Evolutionary conservation across 2,888 invertebrate genomes (phyloP).

Genomic region (Calliscelio sp.): DNA sequence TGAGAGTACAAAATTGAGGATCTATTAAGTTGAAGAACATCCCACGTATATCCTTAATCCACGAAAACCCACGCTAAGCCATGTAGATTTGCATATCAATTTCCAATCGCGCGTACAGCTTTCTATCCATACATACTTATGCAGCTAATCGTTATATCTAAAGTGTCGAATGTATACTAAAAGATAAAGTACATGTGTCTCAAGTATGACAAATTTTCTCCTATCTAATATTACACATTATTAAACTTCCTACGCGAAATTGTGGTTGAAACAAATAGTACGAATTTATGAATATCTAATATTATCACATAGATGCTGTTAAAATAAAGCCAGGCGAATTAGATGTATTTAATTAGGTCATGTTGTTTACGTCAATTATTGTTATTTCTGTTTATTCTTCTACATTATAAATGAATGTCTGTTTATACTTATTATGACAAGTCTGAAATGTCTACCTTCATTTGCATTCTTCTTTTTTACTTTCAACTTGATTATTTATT

Average conservation of each 20-base stretch:
- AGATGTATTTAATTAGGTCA: too few relatives aligned
- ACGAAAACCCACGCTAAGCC: slow-evolving; percentile 6
- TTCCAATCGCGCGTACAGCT: not conserved
- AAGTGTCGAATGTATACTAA: not conserved
- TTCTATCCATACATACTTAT: not conserved
- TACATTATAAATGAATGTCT: too few relatives aligned
- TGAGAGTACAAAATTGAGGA: too few relatives aligned
- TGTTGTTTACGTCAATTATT: too few relatives aligned
- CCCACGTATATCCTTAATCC: not conserved
- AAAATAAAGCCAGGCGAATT: too few relatives aligned
- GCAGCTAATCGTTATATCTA: not conserved
- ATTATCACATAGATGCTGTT: too few relatives aligned
- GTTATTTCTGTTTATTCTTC: too few relatives aligned
- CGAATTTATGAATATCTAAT: not conserved
- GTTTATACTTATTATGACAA: too few relatives aligned
- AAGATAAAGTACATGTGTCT: not conserved
- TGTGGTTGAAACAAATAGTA: not conserved
- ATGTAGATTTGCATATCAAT: slow-evolving; percentile 11
- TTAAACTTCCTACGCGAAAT: not conserved
- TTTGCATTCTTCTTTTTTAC: too few relatives aligned
- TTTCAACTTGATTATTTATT: too few relatives aligned
- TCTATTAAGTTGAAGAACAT: not conserved
- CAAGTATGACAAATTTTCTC: not conserved
- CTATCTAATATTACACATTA: not conserved
- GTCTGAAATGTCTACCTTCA: too few relatives aligned